A percentile compares a stretch with the other conserved stretches of the same genome.
Evolutionary conservation across 2,888 invertebrate genomes (phyloP).

Genomic region (Spialia ferax): DNA sequence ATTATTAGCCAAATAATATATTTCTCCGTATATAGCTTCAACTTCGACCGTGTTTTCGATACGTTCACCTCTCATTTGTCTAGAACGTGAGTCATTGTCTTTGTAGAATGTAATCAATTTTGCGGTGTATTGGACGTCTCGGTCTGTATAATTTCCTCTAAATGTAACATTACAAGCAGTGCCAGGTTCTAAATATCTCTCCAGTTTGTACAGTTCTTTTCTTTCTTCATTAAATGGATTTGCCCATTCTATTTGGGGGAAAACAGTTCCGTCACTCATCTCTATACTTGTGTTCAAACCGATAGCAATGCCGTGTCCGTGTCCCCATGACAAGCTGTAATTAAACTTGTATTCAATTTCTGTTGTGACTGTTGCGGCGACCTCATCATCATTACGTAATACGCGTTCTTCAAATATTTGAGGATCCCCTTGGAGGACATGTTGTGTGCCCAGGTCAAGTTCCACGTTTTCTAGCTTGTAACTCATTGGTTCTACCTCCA

Average conservation of each 20-base stretch:
- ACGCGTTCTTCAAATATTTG: constrained; percentile 83
- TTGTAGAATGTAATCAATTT: constrained; percentile 90
- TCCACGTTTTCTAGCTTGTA: constrained; percentile 91
- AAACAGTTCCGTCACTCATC: constrained; percentile 84
- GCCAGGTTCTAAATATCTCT: constrained; percentile 90
- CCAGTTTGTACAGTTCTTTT: constrained; percentile 87
- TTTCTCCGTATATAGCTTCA: constrained; percentile 90
- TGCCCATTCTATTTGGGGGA: constrained; percentile 91
- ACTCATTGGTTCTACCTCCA: constrained; percentile 92
- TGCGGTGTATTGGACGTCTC: constrained; percentile 92
- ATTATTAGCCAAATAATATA: constrained; percentile 92
- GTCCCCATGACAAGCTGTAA: constrained; percentile 93
- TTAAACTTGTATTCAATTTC: constrained; percentile 91
- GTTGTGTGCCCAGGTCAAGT: constrained; percentile 84
- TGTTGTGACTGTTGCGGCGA: constrained; percentile 89
- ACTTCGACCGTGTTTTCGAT: constrained; percentile 91
- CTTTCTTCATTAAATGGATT: constrained; percentile 83
- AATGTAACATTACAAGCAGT: constrained; percentile 94
- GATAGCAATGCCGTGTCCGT: constrained; percentile 90
- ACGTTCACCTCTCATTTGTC: constrained; percentile 88
- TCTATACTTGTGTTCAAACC: constrained; percentile 89
- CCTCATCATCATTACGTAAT: constrained; percentile 84
- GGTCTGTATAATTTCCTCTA: constrained; percentile 90
- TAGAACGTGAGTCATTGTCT: constrained; percentile 86
- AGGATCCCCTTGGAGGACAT: constrained; percentile 77